Conservation (phyloP, 2,797 vertebrate genomes). For the Rhinophrynus dorsalis region DNA sequence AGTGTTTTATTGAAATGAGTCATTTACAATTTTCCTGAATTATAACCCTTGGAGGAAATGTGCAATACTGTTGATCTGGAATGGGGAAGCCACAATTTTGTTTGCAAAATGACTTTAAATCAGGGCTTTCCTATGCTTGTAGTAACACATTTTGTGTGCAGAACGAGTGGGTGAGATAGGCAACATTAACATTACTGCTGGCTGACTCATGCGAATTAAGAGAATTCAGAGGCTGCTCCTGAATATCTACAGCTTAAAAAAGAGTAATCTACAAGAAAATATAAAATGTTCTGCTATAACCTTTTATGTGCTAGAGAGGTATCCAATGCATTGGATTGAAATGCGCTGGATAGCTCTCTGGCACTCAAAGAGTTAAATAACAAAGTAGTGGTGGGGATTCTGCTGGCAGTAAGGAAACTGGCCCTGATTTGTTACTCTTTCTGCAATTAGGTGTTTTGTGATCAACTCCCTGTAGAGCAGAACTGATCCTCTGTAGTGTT, state of each 20-base stretch:
- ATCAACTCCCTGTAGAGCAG: not conserved
- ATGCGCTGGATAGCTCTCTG: too few relatives aligned
- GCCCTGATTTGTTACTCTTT: not conserved
- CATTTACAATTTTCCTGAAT: not conserved
- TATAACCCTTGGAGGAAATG: not conserved
- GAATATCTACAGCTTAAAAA: slow-evolving; percentile 1
- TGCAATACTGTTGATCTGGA: not conserved
- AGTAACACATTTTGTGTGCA: slow-evolving; percentile 12
- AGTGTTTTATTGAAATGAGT: not conserved
- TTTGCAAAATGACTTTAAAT: not conserved
- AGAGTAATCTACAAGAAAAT: not conserved
- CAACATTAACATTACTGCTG: slow-evolving; percentile 18
- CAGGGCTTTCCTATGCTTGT: not conserved
- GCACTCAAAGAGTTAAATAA: too few relatives aligned
- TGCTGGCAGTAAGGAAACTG: not conserved
- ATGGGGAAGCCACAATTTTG: not conserved
- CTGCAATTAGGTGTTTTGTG: not conserved
- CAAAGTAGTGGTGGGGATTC: not conserved
- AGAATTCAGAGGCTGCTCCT: slow-evolving; percentile 7
- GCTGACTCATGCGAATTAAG: slow-evolving; percentile 10
- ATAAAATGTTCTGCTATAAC: not conserved
- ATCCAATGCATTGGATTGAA: too few relatives aligned
- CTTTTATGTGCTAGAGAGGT: too few relatives aligned
- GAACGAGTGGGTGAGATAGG: slow-evolving; percentile 5
- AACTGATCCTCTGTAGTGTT: too few relatives aligned